Conservation (phyloP, 1,140 invertebrate species). For the Phocides pigmalion region DNA sequence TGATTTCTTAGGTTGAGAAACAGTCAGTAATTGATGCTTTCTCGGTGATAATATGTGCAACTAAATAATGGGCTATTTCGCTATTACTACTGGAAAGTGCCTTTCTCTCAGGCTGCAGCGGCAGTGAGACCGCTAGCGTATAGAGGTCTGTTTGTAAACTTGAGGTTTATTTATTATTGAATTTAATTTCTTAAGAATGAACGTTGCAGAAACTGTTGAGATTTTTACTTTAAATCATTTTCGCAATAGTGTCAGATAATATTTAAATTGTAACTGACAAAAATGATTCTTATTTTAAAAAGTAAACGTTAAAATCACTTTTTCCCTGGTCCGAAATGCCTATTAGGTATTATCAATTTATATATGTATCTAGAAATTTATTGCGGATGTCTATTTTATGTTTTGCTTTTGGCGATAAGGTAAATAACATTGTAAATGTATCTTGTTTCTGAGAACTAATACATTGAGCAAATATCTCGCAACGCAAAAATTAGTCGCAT, state of each 20-base stretch:
- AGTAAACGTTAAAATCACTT: no score
- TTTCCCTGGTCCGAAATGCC: no score
- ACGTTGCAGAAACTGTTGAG: no score
- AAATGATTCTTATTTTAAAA: no score
- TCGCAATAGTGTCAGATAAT: no score
- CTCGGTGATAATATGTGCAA: not conserved
- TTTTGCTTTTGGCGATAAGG: not conserved
- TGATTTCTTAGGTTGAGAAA: not conserved
- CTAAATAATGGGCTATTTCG: constrained; percentile 18
- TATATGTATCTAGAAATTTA: not conserved
- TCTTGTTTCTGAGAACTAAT: constrained; percentile 11
- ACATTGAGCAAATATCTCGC: constrained; percentile 20
- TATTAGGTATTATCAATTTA: not conserved
- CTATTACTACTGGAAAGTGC: constrained; percentile 70
- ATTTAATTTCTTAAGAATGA: constrained; percentile 3
- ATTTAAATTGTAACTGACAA: no score
- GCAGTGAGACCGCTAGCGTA: constrained; percentile 54
- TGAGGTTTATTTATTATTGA: not conserved
- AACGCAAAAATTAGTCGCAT: constrained; percentile 10
- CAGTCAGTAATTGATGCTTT: not conserved
- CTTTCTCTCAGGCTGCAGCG: constrained; percentile 68
- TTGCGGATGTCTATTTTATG: no score
- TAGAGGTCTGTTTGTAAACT: constrained; percentile 64
- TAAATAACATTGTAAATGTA: not conserved
- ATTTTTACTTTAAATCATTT: no score